Evolutionary conservation across 2,888 invertebrate species (phyloP), one percentile per base, ranked within the genome.

Genomic region (Parasteatoda lunata): DNA sequence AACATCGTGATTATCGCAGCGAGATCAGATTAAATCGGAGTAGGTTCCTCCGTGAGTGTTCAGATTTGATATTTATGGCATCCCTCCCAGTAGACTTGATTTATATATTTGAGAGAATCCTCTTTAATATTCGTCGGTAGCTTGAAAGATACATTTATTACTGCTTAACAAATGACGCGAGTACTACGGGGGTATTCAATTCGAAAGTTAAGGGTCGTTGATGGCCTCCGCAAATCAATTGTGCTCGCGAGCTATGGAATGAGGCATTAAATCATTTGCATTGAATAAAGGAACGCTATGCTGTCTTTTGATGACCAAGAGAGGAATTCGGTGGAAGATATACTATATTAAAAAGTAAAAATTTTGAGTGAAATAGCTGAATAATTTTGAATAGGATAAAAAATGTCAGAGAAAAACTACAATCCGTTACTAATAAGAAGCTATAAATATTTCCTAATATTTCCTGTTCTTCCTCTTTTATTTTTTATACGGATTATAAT

Each of bases 131-230:
- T 59, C 59, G 59, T 59, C 59, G 59, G 59, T 9, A 59, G 4
- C 11, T 59, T 9, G n/a, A 8, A 3, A n/a, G n/a, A 59, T 59
- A 59, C 59, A 59, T 59, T 59, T 59, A 59, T 59, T 59, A 59
- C 59, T 59, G 59, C n/a, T 59, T 59, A 59, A 59, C 59, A 59
- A 59, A 59, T 59, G 59, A 59, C 59, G 59, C 59, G n/a, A 59
- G 59, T 59, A 9, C 7, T n/a, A 59, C 59, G 59, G 59, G 30
- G 54, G 59, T 59, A 59, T 59, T 59, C 59, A 59, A 59, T 59
- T 59, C 59, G 9, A 7, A 59, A 59, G 59, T 59, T 59, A 59
- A 59, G 59, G 59, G 59, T 30, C 30, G 30, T 30, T 30, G 30
- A 30, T 30, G 30, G 30, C 30, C 30, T 30, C 30, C 30, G 30